Percentiles rank a stretch among this genome's conserved stretches.
Conservation (phyloP, 2,797 vertebrate genomes). For the Columba guinea region DNA sequence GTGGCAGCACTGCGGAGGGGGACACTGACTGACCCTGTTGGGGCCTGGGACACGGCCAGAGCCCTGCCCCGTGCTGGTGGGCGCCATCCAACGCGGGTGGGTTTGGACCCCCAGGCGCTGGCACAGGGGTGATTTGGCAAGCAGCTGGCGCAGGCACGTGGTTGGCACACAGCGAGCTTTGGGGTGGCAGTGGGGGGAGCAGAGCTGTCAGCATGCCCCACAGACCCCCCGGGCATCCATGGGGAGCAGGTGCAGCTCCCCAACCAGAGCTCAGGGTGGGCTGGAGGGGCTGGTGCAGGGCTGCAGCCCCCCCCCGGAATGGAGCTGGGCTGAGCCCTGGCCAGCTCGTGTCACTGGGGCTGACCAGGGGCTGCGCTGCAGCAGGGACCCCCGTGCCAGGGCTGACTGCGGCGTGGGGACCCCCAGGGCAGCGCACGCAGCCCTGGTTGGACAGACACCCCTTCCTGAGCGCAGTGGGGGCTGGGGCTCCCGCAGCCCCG, state of each 20-base stretch:
- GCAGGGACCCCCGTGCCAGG: accelerated
- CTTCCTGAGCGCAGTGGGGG: not conserved
- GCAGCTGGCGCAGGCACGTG: not conserved
- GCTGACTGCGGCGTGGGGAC: not conserved
- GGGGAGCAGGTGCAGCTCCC: accelerated
- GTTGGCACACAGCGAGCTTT: not conserved
- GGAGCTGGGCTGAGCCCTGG: not conserved
- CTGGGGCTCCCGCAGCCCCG: not conserved
- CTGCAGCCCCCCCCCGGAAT: not conserved
- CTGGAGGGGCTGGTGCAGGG: not conserved
- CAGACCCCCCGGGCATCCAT: not conserved
- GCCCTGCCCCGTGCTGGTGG: not conserved
- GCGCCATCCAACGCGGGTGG: not conserved
- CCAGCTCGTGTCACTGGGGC: not conserved
- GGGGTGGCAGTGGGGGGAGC: not conserved
- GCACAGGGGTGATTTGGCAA: not conserved
- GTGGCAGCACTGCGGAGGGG: not conserved
- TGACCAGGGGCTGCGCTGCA: accelerated
- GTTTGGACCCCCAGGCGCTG: not conserved
- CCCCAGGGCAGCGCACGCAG: accelerated
- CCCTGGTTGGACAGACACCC: not conserved
- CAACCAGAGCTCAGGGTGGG: not conserved
- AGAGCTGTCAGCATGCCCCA: accelerated
- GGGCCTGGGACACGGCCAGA: accelerated
- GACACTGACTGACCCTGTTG: not conserved